These are phyloP conservation scores for Drosophila arizonae DNA, from an alignment of 1,140 invertebrate genomes.

Conservation along the genomic window DNA sequence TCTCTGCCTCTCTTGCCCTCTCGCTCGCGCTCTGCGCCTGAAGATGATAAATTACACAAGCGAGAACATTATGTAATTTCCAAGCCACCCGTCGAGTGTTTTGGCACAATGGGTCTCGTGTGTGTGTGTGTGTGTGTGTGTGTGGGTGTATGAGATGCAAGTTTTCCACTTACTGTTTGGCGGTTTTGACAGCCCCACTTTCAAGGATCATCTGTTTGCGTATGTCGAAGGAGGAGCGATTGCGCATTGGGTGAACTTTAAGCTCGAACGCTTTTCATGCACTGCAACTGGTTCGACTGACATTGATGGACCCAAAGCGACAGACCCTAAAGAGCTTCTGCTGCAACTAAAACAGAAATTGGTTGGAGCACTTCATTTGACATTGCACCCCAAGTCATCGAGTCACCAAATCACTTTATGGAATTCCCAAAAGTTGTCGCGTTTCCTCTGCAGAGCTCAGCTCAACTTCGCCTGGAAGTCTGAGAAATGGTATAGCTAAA, in stretches of 20 bases:
- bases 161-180: slow-evolving; percentile 47
- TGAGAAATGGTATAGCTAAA: too few relatives aligned
- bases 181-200: slow-evolving; percentile 31
- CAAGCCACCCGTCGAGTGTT: too few relatives aligned
- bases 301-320: not conserved
- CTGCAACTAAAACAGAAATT: not conserved
- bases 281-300: not conserved
- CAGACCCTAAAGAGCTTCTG: not conserved
- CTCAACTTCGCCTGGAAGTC: too few relatives aligned
- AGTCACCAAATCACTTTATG: too few relatives aligned
- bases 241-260: not conserved
- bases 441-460: too few relatives aligned
- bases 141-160: slow-evolving; percentile 31
- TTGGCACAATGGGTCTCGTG: too few relatives aligned
- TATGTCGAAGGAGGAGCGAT: not conserved
- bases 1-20: too few relatives aligned
- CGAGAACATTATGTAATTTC: slow-evolving; percentile 55
- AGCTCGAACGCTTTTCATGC: not conserved
- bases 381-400: too few relatives aligned
- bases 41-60: slow-evolving; percentile 73
- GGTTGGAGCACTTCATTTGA: too few relatives aligned
- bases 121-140: not conserved
- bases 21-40: slow-evolving; percentile 36
- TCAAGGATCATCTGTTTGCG: slow-evolving; percentile 33
- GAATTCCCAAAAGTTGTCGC: too few relatives aligned